Percentiles rank a stretch among this genome's conserved stretches.
phyloP scores from a whole-genome alignment of 2,113 vertebrate genomes.

The Desmodus rotundus region DNA sequence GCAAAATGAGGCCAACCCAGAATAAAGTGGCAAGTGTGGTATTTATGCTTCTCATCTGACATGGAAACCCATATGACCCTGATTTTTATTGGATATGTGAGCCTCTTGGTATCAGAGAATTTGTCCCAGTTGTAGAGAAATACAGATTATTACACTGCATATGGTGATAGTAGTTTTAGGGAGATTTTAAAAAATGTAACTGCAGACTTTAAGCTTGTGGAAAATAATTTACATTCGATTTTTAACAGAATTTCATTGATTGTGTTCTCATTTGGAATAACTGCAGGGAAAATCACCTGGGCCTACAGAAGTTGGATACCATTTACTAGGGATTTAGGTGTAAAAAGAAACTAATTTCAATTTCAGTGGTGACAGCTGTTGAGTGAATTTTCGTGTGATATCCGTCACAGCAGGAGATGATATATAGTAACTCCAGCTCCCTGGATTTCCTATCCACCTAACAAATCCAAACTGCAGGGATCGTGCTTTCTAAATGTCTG shows the following conservation, averaged over 20 bases:
- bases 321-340: conserved; percentile 57
- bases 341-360: conserved; percentile 60
- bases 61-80: background rate
- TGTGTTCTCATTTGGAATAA: conserved; percentile 63
- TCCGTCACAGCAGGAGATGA: conserved; percentile 55
- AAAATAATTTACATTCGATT: conserved; percentile 61
- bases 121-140: conserved; percentile 19
- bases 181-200: background rate
- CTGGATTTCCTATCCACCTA: conserved; percentile 2
- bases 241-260: conserved; percentile 55
- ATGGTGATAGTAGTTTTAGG: background rate
- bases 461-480: background rate
- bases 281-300: conserved; percentile 57
- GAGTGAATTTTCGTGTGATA: conserved; percentile 58
- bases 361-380: conserved; percentile 61
- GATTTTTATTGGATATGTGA: conserved; percentile 17
- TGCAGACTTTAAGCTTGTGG: conserved; percentile 50
- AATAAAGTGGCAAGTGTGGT: background rate
- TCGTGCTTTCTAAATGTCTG: conserved; percentile 37
- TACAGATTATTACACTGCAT: conserved; percentile 17
- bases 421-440: conserved; percentile 35
- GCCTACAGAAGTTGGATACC: conserved; percentile 9
- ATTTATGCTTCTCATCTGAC: background rate
- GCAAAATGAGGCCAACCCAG: background rate
- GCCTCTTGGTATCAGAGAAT: background rate